Percentiles rank a stretch among this genome's conserved stretches.
These are phyloP conservation scores for Fabriciana adippe DNA, from an alignment of 2,888 invertebrate species.

Conservation along the genomic window DNA sequence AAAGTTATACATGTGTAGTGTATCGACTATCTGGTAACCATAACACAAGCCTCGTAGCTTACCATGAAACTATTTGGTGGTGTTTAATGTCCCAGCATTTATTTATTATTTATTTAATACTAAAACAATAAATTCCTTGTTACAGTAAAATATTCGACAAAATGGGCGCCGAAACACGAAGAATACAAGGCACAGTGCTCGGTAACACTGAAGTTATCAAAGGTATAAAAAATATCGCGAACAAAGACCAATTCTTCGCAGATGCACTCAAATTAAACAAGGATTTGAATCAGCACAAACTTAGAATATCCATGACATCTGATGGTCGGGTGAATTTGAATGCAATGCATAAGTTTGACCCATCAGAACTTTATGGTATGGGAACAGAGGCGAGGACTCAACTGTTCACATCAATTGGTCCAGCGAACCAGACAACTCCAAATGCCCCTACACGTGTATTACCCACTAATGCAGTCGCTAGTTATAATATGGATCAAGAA, in stretches of 20 bases:
- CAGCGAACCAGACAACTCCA: conserved; percentile 49
- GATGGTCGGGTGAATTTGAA: conserved; percentile 74
- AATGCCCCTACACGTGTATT: conserved; percentile 63
- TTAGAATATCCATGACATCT: conserved; percentile 73
- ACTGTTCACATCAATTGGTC: conserved; percentile 62
- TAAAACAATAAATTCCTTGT: conserved; percentile 29
- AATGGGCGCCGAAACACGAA: conserved; percentile 78
- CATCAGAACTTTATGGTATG: conserved; percentile 61
- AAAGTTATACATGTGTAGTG: no score
- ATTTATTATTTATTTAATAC: no score
- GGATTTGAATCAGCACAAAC: conserved; percentile 75
- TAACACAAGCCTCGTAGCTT: no score
- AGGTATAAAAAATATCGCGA: conserved; percentile 74
- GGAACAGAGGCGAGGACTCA: conserved; percentile 60
- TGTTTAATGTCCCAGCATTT: no score
- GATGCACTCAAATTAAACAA: conserved; percentile 79
- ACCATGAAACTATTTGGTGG: no score
- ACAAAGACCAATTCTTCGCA: conserved; percentile 82
- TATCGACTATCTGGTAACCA: no score
- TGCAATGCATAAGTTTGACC: conserved; percentile 68
- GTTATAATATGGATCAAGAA: conserved; percentile 48
- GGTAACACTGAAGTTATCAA: conserved; percentile 82
- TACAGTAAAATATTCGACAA: conserved; percentile 83
- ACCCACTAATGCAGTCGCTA: conserved; percentile 50
- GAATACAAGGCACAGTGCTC: conserved; percentile 69